These are phyloP conservation scores for Megastigmus dorsalis DNA, from an alignment of 2,888 invertebrate genomes.

Conservation along the genomic window DNA sequence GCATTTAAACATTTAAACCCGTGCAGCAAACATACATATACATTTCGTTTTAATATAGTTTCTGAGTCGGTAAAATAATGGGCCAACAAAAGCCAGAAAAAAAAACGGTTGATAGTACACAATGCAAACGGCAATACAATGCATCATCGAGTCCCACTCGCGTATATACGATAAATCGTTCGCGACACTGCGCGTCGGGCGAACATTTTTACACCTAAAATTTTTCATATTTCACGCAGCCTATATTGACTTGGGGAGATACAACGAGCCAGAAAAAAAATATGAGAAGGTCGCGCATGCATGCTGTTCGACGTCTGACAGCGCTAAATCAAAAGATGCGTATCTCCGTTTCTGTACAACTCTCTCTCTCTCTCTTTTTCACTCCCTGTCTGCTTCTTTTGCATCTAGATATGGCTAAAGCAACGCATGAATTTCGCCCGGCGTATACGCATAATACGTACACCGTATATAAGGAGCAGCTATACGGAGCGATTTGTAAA, in stretches of 20 bases:
- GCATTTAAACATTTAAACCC: no score
- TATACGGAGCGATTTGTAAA: constrained; percentile 16
- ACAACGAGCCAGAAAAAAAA: not conserved
- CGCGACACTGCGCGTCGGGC: not conserved
- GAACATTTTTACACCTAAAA: no score
- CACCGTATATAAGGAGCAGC: not conserved
- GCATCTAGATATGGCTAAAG: not conserved
- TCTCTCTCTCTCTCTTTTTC: no score
- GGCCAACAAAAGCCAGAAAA: no score
- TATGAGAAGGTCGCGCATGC: not conserved
- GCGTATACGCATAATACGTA: not conserved
- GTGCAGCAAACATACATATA: no score
- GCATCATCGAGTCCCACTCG: constrained; percentile 11
- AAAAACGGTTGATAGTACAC: constrained; percentile 13
- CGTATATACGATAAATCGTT: constrained; percentile 24
- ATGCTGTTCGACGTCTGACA: not conserved
- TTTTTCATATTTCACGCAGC: constrained; percentile 13
- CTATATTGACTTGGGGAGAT: constrained; percentile 1
- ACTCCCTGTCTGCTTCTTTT: no score
- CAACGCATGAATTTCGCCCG: not conserved
- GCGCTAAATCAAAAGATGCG: constrained; percentile 23
- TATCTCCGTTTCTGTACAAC: not conserved
- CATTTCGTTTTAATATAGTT: no score
- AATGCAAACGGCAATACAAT: constrained; percentile 22
- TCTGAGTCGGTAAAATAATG: no score